phyloP scores from a whole-genome alignment of 2,113 vertebrate species.

The Australoheros scitulus region DNA sequence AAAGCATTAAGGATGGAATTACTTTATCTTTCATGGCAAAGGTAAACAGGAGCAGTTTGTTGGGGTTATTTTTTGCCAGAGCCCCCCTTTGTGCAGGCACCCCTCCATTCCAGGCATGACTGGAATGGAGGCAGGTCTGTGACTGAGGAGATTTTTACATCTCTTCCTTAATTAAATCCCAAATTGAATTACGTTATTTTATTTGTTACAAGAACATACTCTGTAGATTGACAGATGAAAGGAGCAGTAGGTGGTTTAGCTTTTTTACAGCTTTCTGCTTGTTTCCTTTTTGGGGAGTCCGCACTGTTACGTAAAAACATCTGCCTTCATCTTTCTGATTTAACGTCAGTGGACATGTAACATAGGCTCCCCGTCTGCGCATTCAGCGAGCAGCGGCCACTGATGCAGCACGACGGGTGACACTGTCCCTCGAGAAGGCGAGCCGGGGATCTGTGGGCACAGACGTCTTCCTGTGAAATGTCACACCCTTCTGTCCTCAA shows the following conservation, averaged over 20 bases:
- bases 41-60: background rate
- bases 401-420: constrained; percentile 42
- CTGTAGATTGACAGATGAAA: background rate
- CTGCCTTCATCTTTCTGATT: background rate
- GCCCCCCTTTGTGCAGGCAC: background rate
- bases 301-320: background rate
- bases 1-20: background rate
- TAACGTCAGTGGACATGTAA: constrained; percentile 26
- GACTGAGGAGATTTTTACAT: background rate
- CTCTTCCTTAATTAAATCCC: background rate
- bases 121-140: background rate
- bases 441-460: constrained; percentile 66
- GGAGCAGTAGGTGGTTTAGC: background rate
- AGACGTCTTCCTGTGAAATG: constrained; percentile 77
- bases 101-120: background rate
- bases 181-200: background rate
- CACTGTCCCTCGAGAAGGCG: constrained; percentile 28
- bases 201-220: background rate
- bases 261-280: background rate
- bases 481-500: constrained; percentile 75
- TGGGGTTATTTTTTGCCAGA: background rate
- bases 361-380: constrained; percentile 20
- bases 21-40: background rate
- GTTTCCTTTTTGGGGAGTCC: background rate
- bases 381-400: constrained; percentile 5